Evolutionary conservation across 1,140 invertebrate species (phyloP), one percentile per base, ranked within the genome.

Genomic region (Procambarus virginalis): DNA sequence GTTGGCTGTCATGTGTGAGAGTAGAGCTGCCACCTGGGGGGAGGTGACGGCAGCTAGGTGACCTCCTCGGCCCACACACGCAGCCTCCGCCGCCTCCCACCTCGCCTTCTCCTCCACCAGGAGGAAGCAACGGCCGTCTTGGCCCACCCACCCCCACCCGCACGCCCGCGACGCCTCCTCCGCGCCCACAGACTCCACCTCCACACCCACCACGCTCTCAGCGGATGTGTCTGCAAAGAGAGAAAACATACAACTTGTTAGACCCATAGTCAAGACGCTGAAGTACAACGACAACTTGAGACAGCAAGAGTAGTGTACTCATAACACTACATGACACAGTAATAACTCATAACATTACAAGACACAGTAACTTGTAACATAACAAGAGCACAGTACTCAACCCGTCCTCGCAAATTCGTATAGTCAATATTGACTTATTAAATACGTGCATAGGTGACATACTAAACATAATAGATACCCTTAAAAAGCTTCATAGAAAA

Each of bases 11-110:
- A 81, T 22, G 22, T 2, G 51, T 0, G 51, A 9, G 22, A 81
- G 51, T 0, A 81, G 79, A 2, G 22, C 8, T 2, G 79, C 51
- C 79, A 81, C 79, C 51, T 55, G 20, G 10, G 48, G 79, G 0
- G n/a, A 34, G 79, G 79, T 81, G n/a, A 81, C 79, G 6, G 79
- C 79, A 0, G 79, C 79, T 22, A 81, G 79, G n/a, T 81, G 79
- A 0, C 79, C 55, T 4, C 22, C 49, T 5, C 51, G n/a, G 2
- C 55, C 55, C 10, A 45, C 20, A 60, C 79, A 81, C 55, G 6
- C 9, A 17, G 20, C 22, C 79, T 81, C 79, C 3, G 79, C 79
- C 51, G 45, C 51, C 5, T 0, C 17, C 79, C 79, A 81, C 4
- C 51, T 55, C 3, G 79, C 55, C n/a, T 34, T 60, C 51, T 81